These are phyloP conservation scores for Cyprinella venusta DNA, from an alignment of 2,797 vertebrate genomes.

Conservation along the genomic window DNA sequence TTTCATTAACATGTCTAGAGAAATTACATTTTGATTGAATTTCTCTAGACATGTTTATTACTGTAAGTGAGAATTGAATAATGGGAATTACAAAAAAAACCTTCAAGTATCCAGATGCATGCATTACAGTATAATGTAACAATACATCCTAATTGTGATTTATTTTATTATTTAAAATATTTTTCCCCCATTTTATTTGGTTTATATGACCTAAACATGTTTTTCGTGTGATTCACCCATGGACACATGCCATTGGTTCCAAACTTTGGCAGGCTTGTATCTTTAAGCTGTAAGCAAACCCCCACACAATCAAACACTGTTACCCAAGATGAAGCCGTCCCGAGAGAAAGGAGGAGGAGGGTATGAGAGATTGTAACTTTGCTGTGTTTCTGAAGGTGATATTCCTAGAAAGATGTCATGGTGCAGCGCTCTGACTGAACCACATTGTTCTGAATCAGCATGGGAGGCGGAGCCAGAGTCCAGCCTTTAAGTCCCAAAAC, in stretches of 20 bases:
- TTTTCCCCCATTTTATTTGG: background rate
- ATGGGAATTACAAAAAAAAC: background rate
- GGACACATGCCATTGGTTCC: background rate
- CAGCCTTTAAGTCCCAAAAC: slow-evolving; percentile 44
- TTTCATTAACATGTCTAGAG: background rate
- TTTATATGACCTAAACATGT: background rate
- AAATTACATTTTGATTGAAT: background rate
- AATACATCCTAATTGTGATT: background rate
- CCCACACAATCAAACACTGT: slow-evolving; percentile 50
- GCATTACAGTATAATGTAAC: background rate
- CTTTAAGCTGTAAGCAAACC: slow-evolving; percentile 5
- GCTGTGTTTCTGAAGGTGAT: slow-evolving; percentile 21
- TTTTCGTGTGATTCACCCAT: background rate
- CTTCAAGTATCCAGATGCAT: background rate
- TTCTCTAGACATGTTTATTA: background rate
- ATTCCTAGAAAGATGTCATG: slow-evolving; percentile 50
- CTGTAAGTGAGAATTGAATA: background rate
- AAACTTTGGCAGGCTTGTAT: background rate
- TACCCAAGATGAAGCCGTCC: slow-evolving; percentile 41
- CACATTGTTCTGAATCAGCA: slow-evolving; percentile 38
- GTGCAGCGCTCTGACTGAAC: slow-evolving; percentile 19
- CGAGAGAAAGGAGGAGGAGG: slow-evolving; percentile 8
- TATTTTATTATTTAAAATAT: too few species aligned
- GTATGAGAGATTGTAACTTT: slow-evolving; percentile 6
- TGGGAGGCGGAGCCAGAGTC: slow-evolving; percentile 21